Percentiles rank a stretch among this genome's conserved stretches.
These are phyloP conservation scores for Apostichopus parvimensis DNA, from an alignment of 35 echinoderm and acorn worm genomes.

Conservation along the genomic window DNA sequence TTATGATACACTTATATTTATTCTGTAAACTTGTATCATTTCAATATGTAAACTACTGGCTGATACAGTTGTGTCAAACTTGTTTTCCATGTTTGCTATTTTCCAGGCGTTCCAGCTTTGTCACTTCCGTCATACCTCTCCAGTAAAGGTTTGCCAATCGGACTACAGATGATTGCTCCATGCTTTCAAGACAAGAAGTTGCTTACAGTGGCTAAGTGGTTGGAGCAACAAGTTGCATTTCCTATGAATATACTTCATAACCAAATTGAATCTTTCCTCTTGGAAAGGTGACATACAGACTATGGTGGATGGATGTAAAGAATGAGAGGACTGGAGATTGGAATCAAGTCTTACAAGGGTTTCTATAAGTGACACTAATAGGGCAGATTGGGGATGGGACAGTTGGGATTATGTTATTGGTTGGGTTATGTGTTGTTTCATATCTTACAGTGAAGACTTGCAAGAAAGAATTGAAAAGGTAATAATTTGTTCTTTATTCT, in stretches of 20 bases:
- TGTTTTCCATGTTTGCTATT: background rate
- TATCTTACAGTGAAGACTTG: too few relatives aligned
- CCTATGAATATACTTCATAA: slow-evolving; percentile 73
- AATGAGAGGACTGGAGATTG: too few relatives aligned
- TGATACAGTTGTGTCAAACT: background rate
- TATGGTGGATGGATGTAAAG: too few relatives aligned
- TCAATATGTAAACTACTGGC: background rate
- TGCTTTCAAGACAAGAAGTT: slow-evolving; percentile 72
- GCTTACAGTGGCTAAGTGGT: slow-evolving; percentile 86
- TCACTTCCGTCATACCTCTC: slow-evolving; percentile 64
- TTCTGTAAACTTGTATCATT: too few relatives aligned
- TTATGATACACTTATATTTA: too few relatives aligned
- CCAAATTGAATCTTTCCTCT: slow-evolving; percentile 47
- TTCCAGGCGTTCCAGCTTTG: slow-evolving; percentile 83
- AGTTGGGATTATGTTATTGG: too few relatives aligned
- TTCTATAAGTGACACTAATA: too few relatives aligned
- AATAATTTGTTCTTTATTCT: too few relatives aligned
- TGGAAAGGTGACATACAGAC: background rate
- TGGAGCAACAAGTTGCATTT: slow-evolving; percentile 84
- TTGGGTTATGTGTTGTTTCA: too few relatives aligned
- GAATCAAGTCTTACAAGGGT: too few relatives aligned
- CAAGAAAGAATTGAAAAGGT: too few relatives aligned
- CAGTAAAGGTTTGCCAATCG: slow-evolving; percentile 78
- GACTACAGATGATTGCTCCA: slow-evolving; percentile 81
- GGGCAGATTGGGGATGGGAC: too few relatives aligned